Evolutionary conservation across 2,113 vertebrate species (phyloP).

Genomic region (Mesembrinibis cayennensis): DNA sequence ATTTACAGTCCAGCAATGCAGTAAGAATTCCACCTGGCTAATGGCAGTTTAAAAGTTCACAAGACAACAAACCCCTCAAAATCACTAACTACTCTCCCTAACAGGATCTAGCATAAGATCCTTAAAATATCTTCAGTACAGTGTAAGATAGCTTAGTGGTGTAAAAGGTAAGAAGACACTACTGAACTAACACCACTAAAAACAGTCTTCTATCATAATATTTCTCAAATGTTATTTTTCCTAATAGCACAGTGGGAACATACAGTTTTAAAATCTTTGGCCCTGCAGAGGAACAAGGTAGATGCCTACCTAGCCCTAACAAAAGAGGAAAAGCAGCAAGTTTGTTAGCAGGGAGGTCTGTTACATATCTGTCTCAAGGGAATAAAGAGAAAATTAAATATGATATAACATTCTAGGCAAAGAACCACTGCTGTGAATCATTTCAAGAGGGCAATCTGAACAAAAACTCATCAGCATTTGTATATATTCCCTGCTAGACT

Average conservation of each 20-base stretch:
- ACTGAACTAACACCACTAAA: not conserved
- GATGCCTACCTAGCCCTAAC: not conserved
- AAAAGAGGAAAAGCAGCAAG: not conserved
- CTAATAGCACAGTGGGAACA: not conserved
- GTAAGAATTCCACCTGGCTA: constrained; percentile 32
- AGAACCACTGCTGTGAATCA: not conserved
- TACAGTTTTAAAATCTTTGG: not conserved
- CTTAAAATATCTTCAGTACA: not conserved
- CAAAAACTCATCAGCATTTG: not conserved
- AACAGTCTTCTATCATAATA: not conserved
- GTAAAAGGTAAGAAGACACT: not conserved
- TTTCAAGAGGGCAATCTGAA: not conserved
- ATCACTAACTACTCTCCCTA: not conserved
- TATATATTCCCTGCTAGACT: not conserved
- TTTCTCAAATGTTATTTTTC: not conserved
- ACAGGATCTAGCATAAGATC: not conserved
- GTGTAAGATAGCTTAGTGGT: not conserved
- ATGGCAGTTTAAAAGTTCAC: constrained; percentile 22
- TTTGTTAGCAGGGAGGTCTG: not conserved
- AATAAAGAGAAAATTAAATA: not conserved
- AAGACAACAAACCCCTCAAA: not conserved
- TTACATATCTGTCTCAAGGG: not conserved
- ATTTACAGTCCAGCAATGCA: constrained; percentile 37
- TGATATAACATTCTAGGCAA: not conserved
- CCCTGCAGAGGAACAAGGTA: not conserved